phyloP scores from a whole-genome alignment of 1,140 invertebrate genomes.

The Anagrus nilaparvatae region DNA sequence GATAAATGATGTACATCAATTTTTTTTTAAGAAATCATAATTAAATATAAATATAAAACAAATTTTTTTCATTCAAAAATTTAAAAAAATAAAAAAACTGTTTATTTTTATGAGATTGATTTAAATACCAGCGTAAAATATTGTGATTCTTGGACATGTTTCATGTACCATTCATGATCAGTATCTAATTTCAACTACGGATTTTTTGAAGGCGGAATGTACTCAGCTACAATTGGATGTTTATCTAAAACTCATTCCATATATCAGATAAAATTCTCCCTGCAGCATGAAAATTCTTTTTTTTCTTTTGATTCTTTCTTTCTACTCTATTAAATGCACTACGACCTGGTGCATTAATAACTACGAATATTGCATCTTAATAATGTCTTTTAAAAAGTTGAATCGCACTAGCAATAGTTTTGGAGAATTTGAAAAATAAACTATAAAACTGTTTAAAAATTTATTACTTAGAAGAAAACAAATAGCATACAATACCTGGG shows the following conservation, averaged over 20 bases:
- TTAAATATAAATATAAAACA: too few species aligned
- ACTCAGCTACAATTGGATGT: constrained; percentile 8
- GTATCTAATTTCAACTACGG: neutral
- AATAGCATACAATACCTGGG: constrained; percentile 29
- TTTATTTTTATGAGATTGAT: too few species aligned
- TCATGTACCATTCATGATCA: constrained; percentile 3
- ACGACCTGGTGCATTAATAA: too few species aligned
- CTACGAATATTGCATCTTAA: constrained; percentile 36
- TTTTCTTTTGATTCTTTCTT: constrained; percentile 23
- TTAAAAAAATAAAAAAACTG: too few species aligned
- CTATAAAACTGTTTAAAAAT: neutral
- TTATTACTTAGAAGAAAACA: neutral
- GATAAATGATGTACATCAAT: too few species aligned
- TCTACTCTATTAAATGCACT: too few species aligned
- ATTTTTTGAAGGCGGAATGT: neutral
- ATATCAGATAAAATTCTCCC: constrained; percentile 24
- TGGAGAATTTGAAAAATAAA: neutral
- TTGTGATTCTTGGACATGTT: constrained; percentile 4
- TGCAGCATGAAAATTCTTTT: constrained; percentile 25
- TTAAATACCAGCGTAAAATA: constrained; percentile 6
- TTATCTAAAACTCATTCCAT: constrained; percentile 25
- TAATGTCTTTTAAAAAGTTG: constrained; percentile 18
- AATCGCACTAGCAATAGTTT: neutral
- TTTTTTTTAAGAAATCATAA: too few species aligned
- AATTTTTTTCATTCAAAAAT: too few species aligned